Evolutionary conservation across 2,888 invertebrate species (phyloP).

Genomic region (Noctua comes): DNA sequence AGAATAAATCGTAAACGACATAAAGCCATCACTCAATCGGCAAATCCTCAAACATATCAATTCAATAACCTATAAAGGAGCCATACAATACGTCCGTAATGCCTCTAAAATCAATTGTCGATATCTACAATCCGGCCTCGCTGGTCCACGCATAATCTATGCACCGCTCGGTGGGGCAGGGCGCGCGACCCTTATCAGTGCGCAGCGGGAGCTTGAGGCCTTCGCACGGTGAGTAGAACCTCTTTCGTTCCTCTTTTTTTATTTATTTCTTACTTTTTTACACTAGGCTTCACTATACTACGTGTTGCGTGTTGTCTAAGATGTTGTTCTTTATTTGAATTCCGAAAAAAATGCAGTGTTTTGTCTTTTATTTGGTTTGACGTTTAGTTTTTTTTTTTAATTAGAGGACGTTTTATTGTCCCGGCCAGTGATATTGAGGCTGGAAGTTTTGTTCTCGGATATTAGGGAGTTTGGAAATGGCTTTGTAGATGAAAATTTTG

Average conservation of each 20-base stretch:
- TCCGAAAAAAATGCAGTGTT: neutral
- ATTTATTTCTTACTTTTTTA: slow-evolving; percentile 11
- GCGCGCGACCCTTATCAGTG: slow-evolving; percentile 67
- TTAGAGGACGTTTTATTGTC: slow-evolving; percentile 15
- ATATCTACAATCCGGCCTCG: slow-evolving; percentile 65
- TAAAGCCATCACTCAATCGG: neutral
- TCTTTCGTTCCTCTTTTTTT: slow-evolving; percentile 8
- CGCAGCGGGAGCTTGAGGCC: slow-evolving; percentile 64
- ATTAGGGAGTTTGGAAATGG: slow-evolving; percentile 36
- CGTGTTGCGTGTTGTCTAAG: neutral
- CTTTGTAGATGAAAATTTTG: slow-evolving; percentile 19
- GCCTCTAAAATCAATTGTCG: slow-evolving; percentile 66
- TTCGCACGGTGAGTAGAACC: slow-evolving; percentile 64
- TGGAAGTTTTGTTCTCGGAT: slow-evolving; percentile 54
- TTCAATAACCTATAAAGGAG: slow-evolving; percentile 18
- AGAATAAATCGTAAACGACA: neutral
- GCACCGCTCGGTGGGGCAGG: slow-evolving; percentile 63
- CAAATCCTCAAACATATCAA: neutral
- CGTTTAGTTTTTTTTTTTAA: slow-evolving; percentile 28
- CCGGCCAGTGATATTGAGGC: slow-evolving; percentile 19
- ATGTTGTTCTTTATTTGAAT: slow-evolving; percentile 24
- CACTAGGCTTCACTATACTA: slow-evolving; percentile 34
- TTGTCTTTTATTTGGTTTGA: slow-evolving; percentile 31
- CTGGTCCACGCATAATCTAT: slow-evolving; percentile 67
- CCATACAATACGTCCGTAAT: slow-evolving; percentile 43